Percentiles rank a stretch among this genome's conserved stretches.
These are phyloP conservation scores for Passer montanus DNA, from an alignment of 2,113 vertebrate genomes.

Conservation along the genomic window DNA sequence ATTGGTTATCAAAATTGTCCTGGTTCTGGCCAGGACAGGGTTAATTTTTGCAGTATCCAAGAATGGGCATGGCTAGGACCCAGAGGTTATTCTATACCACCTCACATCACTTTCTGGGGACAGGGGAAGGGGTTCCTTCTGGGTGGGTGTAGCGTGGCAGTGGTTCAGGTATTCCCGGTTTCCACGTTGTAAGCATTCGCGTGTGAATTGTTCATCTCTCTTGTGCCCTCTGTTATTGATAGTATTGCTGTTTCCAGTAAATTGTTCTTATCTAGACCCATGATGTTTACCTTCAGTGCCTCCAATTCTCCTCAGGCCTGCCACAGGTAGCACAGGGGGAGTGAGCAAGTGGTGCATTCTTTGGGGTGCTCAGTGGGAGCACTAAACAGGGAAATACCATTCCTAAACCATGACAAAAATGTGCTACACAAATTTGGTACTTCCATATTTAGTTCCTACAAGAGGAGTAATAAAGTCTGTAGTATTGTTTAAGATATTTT, in stretches of 20 bases:
- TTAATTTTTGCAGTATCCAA: background rate
- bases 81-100: background rate
- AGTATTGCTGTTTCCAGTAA: background rate
- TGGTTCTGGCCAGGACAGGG: background rate
- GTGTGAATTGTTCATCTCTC: accelerated
- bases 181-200: accelerated
- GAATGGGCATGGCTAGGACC: background rate
- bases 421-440: background rate
- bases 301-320: accelerated
- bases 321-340: background rate
- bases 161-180: background rate
- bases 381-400: background rate
- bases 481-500: background rate
- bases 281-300: background rate
- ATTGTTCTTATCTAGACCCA: background rate
- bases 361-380: background rate
- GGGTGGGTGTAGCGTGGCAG: accelerated
- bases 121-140: too few species aligned
- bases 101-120: background rate
- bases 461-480: background rate
- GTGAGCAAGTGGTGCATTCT: accelerated
- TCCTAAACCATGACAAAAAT: background rate
- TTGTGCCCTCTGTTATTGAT: background rate
- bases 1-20: background rate
- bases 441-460: background rate